Conservation (phyloP, 2,888 invertebrate species). For the Papilio demoleus region DNA sequence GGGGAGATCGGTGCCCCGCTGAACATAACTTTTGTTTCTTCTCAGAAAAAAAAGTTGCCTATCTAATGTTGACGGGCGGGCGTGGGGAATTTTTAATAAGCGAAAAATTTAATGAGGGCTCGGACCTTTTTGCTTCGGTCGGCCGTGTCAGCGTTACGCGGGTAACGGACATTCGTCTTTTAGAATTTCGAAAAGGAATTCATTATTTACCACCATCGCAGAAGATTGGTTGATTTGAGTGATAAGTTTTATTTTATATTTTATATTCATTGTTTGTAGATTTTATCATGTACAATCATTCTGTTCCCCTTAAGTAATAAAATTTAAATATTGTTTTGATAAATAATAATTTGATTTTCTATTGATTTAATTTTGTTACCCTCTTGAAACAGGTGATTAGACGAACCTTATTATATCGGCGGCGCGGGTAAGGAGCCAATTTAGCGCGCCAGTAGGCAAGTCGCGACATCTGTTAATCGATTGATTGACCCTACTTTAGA, state of each 20-base stretch:
- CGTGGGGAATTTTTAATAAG: conserved; percentile 83
- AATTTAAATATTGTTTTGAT: neutral
- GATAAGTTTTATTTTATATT: neutral
- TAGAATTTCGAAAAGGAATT: conserved; percentile 36
- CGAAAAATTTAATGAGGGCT: conserved; percentile 82
- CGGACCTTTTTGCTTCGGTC: conserved; percentile 69
- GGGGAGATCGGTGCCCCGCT: conserved; percentile 73
- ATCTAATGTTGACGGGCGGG: conserved; percentile 73
- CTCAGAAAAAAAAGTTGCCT: conserved; percentile 71
- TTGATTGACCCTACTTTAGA: conserved; percentile 78
- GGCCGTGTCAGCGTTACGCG: conserved; percentile 65
- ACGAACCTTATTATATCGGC: conserved; percentile 61
- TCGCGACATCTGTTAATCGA: conserved; percentile 81
- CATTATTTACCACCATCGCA: conserved; percentile 17
- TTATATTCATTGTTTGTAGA: no score
- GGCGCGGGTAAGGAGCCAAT: conserved; percentile 71
- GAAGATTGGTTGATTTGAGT: conserved; percentile 15
- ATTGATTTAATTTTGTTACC: conserved; percentile 36
- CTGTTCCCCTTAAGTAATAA: neutral
- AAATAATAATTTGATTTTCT: conserved; percentile 25
- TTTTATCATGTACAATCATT: no score
- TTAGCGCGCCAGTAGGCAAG: conserved; percentile 79
- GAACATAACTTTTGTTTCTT: conserved; percentile 79
- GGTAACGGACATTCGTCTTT: conserved; percentile 58
- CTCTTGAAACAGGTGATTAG: conserved; percentile 48